Evolutionary conservation across 2,888 invertebrate species (phyloP).

Genomic region (Phortica okadai): DNA sequence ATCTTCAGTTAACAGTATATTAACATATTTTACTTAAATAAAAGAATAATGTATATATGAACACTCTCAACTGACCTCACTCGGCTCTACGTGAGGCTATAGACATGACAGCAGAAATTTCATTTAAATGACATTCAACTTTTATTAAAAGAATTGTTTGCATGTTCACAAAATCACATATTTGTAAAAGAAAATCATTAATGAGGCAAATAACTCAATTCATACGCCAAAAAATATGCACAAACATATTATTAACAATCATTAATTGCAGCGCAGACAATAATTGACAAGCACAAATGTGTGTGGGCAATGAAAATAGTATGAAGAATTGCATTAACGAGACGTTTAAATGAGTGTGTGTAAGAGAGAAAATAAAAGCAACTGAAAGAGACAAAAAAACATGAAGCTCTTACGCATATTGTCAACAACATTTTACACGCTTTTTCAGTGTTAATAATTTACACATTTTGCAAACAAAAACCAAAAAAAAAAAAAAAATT

Average conservation of each 20-base stretch:
- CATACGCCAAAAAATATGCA: background rate
- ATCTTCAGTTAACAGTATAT: too few relatives aligned
- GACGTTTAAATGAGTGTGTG: background rate
- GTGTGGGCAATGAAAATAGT: background rate
- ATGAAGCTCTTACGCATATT: background rate
- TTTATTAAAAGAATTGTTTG: background rate
- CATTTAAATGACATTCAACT: conserved; percentile 1
- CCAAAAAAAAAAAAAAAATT: background rate
- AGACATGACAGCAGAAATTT: background rate
- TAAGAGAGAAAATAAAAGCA: background rate
- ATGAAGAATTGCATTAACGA: background rate
- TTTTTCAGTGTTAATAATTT: conserved; percentile 12
- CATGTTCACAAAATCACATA: background rate
- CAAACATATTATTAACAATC: conserved; percentile 32
- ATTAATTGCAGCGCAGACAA: conserved; percentile 25
- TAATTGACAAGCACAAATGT: conserved; percentile 26
- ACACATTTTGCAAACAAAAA: conserved; percentile 61
- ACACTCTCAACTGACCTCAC: too few relatives aligned
- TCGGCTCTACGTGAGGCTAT: too few relatives aligned
- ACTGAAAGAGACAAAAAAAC: background rate
- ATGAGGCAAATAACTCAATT: background rate
- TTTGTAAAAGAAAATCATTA: background rate
- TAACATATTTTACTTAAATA: too few relatives aligned
- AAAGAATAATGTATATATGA: too few relatives aligned
- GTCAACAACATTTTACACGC: conserved; percentile 10